Conservation (phyloP, 2,113 vertebrate genomes). For the Lepisosteus oculatus region DNA sequence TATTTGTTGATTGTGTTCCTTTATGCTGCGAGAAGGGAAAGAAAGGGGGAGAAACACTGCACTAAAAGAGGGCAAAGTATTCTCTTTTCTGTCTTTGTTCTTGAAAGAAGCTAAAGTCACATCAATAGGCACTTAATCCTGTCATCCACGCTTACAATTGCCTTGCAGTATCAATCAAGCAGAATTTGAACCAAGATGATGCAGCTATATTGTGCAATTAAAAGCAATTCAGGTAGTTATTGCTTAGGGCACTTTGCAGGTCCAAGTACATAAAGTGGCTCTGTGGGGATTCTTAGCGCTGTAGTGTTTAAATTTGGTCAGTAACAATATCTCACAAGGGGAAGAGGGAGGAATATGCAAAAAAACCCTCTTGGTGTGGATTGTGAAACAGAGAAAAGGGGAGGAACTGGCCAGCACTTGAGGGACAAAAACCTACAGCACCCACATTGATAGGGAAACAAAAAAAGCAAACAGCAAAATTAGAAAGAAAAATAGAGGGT, state of each 20-base stretch:
- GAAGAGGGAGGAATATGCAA: constrained; percentile 64
- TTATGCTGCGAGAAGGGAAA: constrained; percentile 57
- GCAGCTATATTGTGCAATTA: constrained; percentile 85
- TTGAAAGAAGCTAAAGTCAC: constrained; percentile 90
- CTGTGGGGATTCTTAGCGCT: constrained; percentile 67
- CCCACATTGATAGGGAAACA: constrained; percentile 53
- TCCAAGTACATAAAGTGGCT: constrained; percentile 74
- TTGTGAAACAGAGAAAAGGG: constrained; percentile 60
- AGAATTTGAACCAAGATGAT: constrained; percentile 84
- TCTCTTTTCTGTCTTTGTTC: constrained; percentile 82
- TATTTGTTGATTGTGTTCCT: constrained; percentile 85
- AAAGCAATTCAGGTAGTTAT: constrained; percentile 88
- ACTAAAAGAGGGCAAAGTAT: constrained; percentile 74
- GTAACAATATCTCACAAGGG: constrained; percentile 65
- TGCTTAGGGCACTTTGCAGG: constrained; percentile 76
- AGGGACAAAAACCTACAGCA: constrained; percentile 60
- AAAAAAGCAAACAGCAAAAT: constrained; percentile 57
- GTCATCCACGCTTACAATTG: constrained; percentile 91
- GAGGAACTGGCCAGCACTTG: constrained; percentile 55
- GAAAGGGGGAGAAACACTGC: constrained; percentile 47
- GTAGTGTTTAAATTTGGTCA: constrained; percentile 76
- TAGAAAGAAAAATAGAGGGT: constrained; percentile 40
- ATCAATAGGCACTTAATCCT: constrained; percentile 96
- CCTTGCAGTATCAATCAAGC: constrained; percentile 86
- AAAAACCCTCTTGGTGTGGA: constrained; percentile 47